Percentiles rank a stretch among this genome's conserved stretches.
Conservation (phyloP, 1,140 invertebrate genomes). For the Pteromalus puparum region DNA sequence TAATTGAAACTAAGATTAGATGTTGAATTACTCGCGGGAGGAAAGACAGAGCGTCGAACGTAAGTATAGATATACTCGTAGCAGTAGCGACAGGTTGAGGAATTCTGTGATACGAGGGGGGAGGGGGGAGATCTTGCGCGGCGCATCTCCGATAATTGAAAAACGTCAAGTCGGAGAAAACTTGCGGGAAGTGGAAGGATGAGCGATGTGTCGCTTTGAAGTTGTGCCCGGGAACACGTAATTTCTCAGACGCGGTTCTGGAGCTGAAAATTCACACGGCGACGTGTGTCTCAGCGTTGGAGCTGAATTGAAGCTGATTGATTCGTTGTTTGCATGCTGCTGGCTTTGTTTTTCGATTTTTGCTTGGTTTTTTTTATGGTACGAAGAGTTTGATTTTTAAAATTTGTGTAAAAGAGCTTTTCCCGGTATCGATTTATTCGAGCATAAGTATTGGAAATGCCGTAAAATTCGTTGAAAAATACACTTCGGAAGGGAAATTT, state of each 20-base stretch:
- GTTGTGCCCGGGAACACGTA: background rate
- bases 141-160: conserved; percentile 45
- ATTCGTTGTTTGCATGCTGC: no score
- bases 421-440: no score
- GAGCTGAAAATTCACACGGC: no score
- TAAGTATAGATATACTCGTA: background rate
- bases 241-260: background rate
- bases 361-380: no score
- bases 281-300: no score
- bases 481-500: no score
- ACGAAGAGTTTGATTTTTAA: no score
- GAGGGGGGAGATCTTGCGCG: background rate
- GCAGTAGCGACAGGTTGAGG: background rate
- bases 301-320: no score
- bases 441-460: no score
- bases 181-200: background rate
- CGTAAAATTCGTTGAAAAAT: no score
- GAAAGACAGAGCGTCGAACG: background rate
- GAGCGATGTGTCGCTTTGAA: conserved; percentile 19
- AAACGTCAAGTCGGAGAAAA: conserved; percentile 27
- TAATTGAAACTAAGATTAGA: conserved; percentile 46
- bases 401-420: no score
- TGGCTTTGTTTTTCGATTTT: no score
- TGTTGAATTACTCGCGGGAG: conserved; percentile 29
- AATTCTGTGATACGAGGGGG: background rate